Evolutionary conservation across 2,888 invertebrate species (phyloP), one percentile per base, ranked within the genome.

Genomic region (Lasius platythorax): DNA sequence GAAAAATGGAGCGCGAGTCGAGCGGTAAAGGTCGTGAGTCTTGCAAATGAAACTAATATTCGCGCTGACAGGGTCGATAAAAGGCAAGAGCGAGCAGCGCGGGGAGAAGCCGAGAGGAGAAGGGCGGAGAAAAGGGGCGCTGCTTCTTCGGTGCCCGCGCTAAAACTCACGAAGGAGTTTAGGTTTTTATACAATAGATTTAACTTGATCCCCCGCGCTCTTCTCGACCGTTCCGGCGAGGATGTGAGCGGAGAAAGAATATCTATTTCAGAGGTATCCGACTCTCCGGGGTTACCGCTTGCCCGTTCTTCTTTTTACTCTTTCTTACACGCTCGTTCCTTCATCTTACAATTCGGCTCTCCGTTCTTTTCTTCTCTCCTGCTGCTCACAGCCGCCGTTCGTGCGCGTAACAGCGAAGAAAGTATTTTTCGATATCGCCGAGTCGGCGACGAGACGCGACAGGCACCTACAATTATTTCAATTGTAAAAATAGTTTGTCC

Each of bases 1-100:
- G 78, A 83, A 76, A 87, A 73, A 73, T 68, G 68, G 73, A 63
- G 58, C 43, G 58, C 73, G 87, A 53, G 72, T 64, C 74, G 64
- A 84, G 53, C 76, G 73, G 73, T 37, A 68, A 84, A 86, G 87
- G 83, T 89, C 91, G 92, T 92, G 90, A 86, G 83, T 86, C 89
- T 88, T 84, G 68, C 90, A 91, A 92, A 92, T 88, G 87, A 92
- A 89, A 91, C 93, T 91, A 92, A 92, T 92, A 91, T 91, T 88
- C 87, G 56, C 43, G 23, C 66, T 74, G 85, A 75, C 83, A 67
- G 79, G 74, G 73, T 83, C 81, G 86, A 84, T 82, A 63, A 74
- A 73, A 79, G 78, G 70, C 37, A 30, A 53, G 28, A 78, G 64
- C 64, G 73, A 63, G 70, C n/a, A 15, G 23, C 30, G 56, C 63